Evolutionary conservation across 2,797 vertebrate species (phyloP).

Genomic region (Gastrophryne carolinensis): DNA sequence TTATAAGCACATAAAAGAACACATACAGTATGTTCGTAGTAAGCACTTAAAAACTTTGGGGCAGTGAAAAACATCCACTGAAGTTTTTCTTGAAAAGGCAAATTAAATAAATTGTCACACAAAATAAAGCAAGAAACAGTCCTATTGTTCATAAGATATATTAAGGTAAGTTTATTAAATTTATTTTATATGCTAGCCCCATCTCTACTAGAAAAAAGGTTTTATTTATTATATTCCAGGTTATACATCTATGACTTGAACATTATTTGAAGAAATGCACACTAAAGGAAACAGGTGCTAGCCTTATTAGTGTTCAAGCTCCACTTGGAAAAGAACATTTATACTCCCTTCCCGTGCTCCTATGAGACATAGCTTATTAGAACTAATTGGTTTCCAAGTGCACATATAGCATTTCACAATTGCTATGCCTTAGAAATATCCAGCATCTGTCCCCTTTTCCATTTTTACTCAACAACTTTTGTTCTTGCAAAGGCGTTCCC

Average conservation of each 20-base stretch:
- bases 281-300: constrained; percentile 13
- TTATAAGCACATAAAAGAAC: too few relatives aligned
- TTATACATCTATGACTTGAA: constrained; percentile 5
- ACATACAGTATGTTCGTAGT: too few relatives aligned
- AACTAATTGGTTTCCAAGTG: constrained; percentile 50
- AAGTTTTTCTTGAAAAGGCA: too few relatives aligned
- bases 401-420: constrained; percentile 40
- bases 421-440: constrained; percentile 10
- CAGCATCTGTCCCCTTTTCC: constrained; percentile 1
- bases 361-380: constrained; percentile 45
- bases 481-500: constrained; percentile 13
- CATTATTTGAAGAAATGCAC: constrained; percentile 20
- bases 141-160: too few relatives aligned
- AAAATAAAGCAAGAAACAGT: too few relatives aligned
- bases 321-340: constrained; percentile 12
- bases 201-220: too few relatives aligned
- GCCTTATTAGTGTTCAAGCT: constrained; percentile 27
- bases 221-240: constrained; percentile 13
- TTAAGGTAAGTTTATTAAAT: too few relatives aligned
- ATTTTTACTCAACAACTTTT: constrained; percentile 8
- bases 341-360: constrained; percentile 14
- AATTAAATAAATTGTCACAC: too few relatives aligned
- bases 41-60: too few relatives aligned
- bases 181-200: too few relatives aligned
- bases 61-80: too few relatives aligned